Conservation (phyloP, 2,113 vertebrate genomes). For the Hyperoodon ampullatus region DNA sequence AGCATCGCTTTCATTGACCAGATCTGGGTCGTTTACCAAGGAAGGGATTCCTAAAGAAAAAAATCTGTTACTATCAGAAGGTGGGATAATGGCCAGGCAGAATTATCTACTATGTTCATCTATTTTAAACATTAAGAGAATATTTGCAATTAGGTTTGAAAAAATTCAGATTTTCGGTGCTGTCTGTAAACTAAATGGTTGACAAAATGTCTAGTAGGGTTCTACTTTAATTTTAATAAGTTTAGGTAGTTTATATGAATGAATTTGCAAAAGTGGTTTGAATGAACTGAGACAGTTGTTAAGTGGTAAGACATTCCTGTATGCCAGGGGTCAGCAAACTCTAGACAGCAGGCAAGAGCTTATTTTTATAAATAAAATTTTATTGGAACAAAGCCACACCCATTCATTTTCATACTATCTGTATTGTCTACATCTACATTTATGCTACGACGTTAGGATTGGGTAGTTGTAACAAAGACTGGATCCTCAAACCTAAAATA, state of each 20-base stretch:
- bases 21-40: background rate
- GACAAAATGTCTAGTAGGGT: background rate
- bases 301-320: background rate
- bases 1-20: background rate
- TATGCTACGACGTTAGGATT: background rate
- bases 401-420: background rate
- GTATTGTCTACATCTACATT: background rate
- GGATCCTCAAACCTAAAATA: background rate
- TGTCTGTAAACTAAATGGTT: background rate
- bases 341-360: background rate
- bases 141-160: background rate
- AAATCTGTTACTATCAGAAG: background rate
- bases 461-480: background rate
- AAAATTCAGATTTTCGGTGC: background rate
- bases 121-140: background rate
- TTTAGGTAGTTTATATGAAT: background rate
- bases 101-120: background rate
- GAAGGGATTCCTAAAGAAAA: background rate
- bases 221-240: background rate
- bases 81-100: background rate
- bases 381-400: background rate
- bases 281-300: background rate
- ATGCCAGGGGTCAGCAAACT: background rate
- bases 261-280: conserved; percentile 22
- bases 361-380: conserved; percentile 11